Evolutionary conservation across 2,888 invertebrate species (phyloP), one percentile per base, ranked within the genome.

Genomic region (Tenthredo livida): DNA sequence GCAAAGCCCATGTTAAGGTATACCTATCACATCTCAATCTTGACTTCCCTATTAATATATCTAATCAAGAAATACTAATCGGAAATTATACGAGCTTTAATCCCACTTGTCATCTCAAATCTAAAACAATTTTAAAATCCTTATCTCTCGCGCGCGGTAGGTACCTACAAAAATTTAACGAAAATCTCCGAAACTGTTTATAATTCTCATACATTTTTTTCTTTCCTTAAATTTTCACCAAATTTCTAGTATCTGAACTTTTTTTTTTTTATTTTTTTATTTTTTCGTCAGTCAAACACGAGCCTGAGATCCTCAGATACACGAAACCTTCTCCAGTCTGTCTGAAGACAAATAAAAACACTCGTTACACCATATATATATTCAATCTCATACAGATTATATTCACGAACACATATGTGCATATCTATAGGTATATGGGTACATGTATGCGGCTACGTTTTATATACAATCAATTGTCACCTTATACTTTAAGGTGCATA

Each of bases 1-100:
- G 47, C 77, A 15, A 47, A 29, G 25, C 12, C n/a, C 21, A 25
- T 29, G 67, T 17, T 67, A 1, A 25, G 33, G 33, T 67, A 17
- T 10, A 33, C 17, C 3, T 43, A 61, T 80, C 58, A 12, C 78
- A 9, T 80, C 61, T 80, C 78, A 58, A 80, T 80, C 78, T 80
- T 58, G 78, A 61, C 78, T 80, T 40, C 78, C 61, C 78, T 40
- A 50, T 80, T 37, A 58, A 33, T n/a, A 78, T 78, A 58, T 40
- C 58, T 33, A 37, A 40, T 58, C 61, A 58, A 80, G 0, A 80
- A 61, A 80, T 37, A 80, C 58, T 58, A 40, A 80, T 80, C 78
- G 37, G 25, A 80, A 80, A 80, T 37, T 37, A 72, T 58, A 58
- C 33, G 33, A 54, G 33, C 33, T 10, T 37, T 33, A 54, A 29